These are phyloP conservation scores for Callimorpha dominula DNA, from an alignment of 2,888 invertebrate species.

Conservation along the genomic window DNA sequence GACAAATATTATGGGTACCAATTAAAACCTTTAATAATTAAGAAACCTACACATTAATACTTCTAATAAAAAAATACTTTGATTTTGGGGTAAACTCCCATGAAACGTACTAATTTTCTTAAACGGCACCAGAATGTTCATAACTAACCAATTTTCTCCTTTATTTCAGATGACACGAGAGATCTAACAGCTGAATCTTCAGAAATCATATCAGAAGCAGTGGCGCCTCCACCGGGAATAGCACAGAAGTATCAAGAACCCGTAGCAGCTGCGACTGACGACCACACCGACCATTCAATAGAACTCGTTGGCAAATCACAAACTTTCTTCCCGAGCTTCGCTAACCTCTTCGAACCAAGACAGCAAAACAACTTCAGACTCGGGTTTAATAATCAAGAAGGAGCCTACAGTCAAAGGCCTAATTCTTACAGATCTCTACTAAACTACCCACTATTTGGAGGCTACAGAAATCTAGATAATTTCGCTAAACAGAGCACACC, in stretches of 20 bases:
- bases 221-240: conserved; percentile 72
- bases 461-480: conserved; percentile 74
- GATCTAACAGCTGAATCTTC: conserved; percentile 81
- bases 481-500: conserved; percentile 75
- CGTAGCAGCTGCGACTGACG: conserved; percentile 64
- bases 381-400: conserved; percentile 87
- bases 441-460: conserved; percentile 79
- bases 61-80: too few species aligned
- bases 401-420: conserved; percentile 88
- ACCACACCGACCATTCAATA: conserved; percentile 80
- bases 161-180: conserved; percentile 77
- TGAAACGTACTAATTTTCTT: neutral
- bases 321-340: conserved; percentile 93
- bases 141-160: conserved; percentile 26
- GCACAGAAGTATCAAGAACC: conserved; percentile 56
- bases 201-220: conserved; percentile 79
- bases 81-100: neutral
- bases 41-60: neutral
- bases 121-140: neutral
- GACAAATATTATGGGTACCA: neutral
- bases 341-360: conserved; percentile 88
- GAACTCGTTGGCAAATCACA: conserved; percentile 87
- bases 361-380: conserved; percentile 86
- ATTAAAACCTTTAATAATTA: neutral
- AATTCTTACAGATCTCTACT: conserved; percentile 81